Base-by-base conservation (phyloP, 2,888 invertebrate species). In the Ditula angustiorana region DNA sequence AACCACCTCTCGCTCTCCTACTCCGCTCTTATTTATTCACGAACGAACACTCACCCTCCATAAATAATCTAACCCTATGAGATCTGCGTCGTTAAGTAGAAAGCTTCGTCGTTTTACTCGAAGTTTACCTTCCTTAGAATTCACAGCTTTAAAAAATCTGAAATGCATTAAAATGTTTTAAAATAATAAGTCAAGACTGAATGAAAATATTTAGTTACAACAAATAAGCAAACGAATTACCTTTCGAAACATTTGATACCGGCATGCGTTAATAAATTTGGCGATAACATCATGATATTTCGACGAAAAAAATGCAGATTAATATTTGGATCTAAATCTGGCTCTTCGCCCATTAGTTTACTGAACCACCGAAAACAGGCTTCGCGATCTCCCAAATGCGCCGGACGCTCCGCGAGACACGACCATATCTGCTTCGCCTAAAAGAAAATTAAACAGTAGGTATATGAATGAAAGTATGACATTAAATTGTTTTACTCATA, bases 281-380 rank as follows among this genome's bases (percentile, higher is more conserved):
- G 98, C 87, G 99, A 97, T 76, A 99, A 94, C 80, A 97, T 97
- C 74, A 99, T 94, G 74, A 99, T 96, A 82, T 99, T 98, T 78
- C 96, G 96, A 87, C 98, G 97, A 93, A 99, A 99, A 92, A 99
- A 99, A 86, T 98, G 98, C 83, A 97, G 95, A 80, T 98, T 98
- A 62, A 99, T 98, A 74, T 98, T 98, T 0, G 99, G 99, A 90
- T 99, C 99, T 60, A 99, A 91, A 87, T 99, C 99, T 0, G 99
- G 98, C 82, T 99, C 99, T 75, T 99, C 99, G 16, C 97, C 97
- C 98, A 98, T 98, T 35, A 98, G 90, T 90, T 99, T 99, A 37
- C 98, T 98, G 92, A 99, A 99, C 99, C 99, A 99, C 77, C 98
- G 97, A 90, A 99, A 99, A 88, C 99, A 99, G 30, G 98, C 98